Evolutionary conservation across 1,140 invertebrate genomes (phyloP).

Genomic region (Scylla paramamosain): DNA sequence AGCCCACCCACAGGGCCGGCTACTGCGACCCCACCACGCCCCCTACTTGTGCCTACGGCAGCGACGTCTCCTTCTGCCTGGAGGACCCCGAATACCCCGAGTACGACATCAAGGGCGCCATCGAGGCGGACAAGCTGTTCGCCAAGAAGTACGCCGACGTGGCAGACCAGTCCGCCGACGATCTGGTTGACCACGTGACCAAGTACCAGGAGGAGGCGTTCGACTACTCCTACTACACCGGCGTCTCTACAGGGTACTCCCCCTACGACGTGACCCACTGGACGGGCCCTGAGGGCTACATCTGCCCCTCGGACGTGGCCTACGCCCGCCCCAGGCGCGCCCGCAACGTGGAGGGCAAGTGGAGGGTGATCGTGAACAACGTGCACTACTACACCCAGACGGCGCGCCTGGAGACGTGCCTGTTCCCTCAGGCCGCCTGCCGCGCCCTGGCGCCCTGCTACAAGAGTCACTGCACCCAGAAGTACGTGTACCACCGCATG

Average conservation of each 20-base stretch:
- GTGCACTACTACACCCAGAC: slow-evolving; percentile 72
- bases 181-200: background rate
- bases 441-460: slow-evolving; percentile 79
- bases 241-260: slow-evolving; percentile 47
- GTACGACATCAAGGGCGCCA: slow-evolving; percentile 77
- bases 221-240: slow-evolving; percentile 58
- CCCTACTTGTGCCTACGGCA: slow-evolving; percentile 74
- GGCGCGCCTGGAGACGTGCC: slow-evolving; percentile 52
- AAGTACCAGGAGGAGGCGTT: slow-evolving; percentile 65
- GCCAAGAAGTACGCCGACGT: slow-evolving; percentile 62
- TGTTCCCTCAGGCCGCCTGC: slow-evolving; percentile 65
- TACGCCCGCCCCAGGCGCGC: slow-evolving; percentile 58
- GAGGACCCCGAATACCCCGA: slow-evolving; percentile 78
- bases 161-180: slow-evolving; percentile 38
- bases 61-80: slow-evolving; percentile 73
- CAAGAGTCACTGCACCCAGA: slow-evolving; percentile 77
- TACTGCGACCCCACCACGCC: slow-evolving; percentile 55
- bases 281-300: slow-evolving; percentile 77
- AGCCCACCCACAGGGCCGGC: background rate
- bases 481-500: slow-evolving; percentile 78
- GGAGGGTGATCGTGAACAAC: slow-evolving; percentile 78
- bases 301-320: slow-evolving; percentile 50
- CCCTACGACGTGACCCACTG: slow-evolving; percentile 77
- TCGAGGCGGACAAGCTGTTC: slow-evolving; percentile 46
- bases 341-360: slow-evolving; percentile 73